Percentiles rank a stretch among this genome's conserved stretches.
Evolutionary conservation across 1,140 invertebrate genomes (phyloP).

Genomic region (Lepidurus packardi): DNA sequence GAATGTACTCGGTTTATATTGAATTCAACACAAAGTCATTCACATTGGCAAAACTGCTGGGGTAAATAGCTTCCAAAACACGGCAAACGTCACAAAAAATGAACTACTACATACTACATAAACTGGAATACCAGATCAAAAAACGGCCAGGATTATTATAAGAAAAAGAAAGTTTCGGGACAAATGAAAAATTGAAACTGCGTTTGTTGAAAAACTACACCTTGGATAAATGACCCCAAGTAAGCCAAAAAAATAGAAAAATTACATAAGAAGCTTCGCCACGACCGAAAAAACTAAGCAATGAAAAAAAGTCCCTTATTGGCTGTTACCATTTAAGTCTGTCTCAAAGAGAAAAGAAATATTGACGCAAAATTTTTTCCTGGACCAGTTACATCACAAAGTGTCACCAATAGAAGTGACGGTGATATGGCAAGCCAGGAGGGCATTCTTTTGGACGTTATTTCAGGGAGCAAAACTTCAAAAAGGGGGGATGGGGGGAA

Average conservation of each 20-base stretch:
- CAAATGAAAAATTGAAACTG: background rate
- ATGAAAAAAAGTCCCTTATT: background rate
- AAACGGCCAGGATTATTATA: slow-evolving; percentile 10
- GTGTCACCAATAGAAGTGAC: slow-evolving; percentile 11
- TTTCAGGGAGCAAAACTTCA: background rate
- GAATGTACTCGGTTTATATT: too few species aligned
- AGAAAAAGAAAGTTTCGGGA: background rate
- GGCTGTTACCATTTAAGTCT: background rate
- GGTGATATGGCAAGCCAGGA: slow-evolving; percentile 20
- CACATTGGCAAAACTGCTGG: slow-evolving; percentile 14
- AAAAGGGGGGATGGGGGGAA: background rate
- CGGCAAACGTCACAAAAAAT: slow-evolving; percentile 12
- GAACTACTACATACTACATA: background rate
- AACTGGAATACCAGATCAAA: slow-evolving; percentile 19
- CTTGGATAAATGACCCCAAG: slow-evolving; percentile 21
- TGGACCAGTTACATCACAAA: slow-evolving; percentile 1
- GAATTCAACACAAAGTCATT: background rate
- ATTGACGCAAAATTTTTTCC: background rate
- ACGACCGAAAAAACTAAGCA: background rate
- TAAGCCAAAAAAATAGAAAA: background rate
- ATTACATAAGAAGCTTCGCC: background rate
- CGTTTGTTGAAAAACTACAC: background rate
- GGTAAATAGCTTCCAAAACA: slow-evolving; percentile 14
- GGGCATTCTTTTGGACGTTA: background rate
- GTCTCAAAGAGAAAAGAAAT: background rate